Conservation (phyloP, 2,797 vertebrate genomes). For the Perodicticus potto region DNA sequence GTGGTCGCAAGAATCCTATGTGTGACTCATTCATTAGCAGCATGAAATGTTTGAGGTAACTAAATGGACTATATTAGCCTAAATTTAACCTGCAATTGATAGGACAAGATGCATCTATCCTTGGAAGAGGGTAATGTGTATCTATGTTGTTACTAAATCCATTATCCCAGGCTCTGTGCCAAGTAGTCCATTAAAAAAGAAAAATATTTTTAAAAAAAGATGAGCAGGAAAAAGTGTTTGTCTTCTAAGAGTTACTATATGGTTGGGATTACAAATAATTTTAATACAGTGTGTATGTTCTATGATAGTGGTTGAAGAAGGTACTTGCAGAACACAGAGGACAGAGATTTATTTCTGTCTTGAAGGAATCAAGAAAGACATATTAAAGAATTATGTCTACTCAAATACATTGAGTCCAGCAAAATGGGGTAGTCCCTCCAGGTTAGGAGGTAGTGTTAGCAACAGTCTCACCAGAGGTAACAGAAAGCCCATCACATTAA, state of each 20-base stretch:
- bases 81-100: constrained; percentile 10
- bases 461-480: neutral
- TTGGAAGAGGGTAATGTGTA: neutral
- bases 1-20: neutral
- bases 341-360: neutral
- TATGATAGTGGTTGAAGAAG: neutral
- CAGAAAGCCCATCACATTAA: neutral
- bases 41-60: neutral
- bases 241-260: neutral
- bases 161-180: neutral
- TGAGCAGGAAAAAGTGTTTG: neutral
- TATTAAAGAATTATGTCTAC: neutral
- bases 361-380: neutral
- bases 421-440: neutral
- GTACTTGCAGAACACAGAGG: neutral
- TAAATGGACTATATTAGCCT: neutral
- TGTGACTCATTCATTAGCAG: neutral
- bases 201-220: neutral
- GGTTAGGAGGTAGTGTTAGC: neutral
- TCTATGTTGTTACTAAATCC: neutral
- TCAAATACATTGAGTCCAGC: neutral
- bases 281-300: neutral
- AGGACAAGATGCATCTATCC: neutral
- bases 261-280: neutral
- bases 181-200: neutral